Percentiles rank a stretch among this genome's conserved stretches.
Evolutionary conservation across 2,888 invertebrate species (phyloP).

Genomic region (Pandemis corylana): DNA sequence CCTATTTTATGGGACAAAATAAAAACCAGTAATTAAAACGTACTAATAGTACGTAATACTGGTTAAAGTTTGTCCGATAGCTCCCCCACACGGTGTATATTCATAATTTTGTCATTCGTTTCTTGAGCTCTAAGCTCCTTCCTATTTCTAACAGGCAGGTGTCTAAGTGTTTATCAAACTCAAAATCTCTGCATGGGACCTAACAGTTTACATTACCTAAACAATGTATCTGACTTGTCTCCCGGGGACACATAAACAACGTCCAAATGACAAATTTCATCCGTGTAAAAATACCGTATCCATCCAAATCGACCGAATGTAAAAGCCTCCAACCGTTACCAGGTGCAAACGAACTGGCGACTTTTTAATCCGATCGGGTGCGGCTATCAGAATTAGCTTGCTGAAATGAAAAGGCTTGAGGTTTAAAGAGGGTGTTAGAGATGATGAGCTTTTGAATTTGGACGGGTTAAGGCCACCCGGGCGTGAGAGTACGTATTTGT

Average conservation of each 20-base stretch:
- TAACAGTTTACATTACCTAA: slow-evolving; percentile 39
- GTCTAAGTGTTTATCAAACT: slow-evolving; percentile 3
- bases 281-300: slow-evolving; percentile 43
- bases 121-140: too few species aligned
- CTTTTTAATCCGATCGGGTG: slow-evolving; percentile 3
- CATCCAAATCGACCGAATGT: slow-evolving; percentile 51
- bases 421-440: background rate
- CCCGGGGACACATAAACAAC: slow-evolving; percentile 43
- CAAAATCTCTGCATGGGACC: slow-evolving; percentile 31
- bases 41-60: too few species aligned
- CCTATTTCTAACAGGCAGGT: background rate
- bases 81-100: too few species aligned
- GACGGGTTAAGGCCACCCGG: slow-evolving; percentile 73
- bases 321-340: slow-evolving; percentile 42
- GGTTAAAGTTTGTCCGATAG: too few species aligned
- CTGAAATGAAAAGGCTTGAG: background rate
- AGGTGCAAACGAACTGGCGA: slow-evolving; percentile 28
- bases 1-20: too few species aligned
- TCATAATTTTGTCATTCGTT: too few species aligned
- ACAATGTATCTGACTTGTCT: slow-evolving; percentile 39
- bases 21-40: too few species aligned
- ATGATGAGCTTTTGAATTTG: slow-evolving; percentile 45
- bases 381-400: slow-evolving; percentile 46
- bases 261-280: slow-evolving; percentile 65
- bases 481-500: slow-evolving; percentile 79